Conservation (phyloP, 2,797 vertebrate genomes). For the Rhinogobio ventralis region DNA sequence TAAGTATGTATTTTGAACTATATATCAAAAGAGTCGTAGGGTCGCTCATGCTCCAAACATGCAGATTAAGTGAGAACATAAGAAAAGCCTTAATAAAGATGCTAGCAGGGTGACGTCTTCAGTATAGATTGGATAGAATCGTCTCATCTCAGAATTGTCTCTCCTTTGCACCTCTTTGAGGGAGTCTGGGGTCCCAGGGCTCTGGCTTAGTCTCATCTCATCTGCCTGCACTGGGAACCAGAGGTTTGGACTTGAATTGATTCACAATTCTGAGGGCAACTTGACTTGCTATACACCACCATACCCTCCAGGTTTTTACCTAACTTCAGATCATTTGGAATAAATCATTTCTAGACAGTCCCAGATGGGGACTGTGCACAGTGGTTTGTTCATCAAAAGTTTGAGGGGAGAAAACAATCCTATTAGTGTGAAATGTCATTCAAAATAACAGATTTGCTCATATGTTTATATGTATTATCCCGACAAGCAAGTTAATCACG, state of each 20-base stretch:
- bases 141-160: neutral
- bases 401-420: neutral
- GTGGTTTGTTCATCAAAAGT: neutral
- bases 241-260: conserved; percentile 11
- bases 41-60: neutral
- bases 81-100: neutral
- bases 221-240: conserved; percentile 28
- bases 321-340: conserved; percentile 4
- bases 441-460: neutral
- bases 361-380: neutral
- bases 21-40: neutral
- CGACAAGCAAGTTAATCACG: neutral
- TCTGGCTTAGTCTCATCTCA: neutral
- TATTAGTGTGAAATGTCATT: conserved; percentile 11
- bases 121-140: neutral
- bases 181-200: neutral
- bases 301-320: conserved; percentile 1
- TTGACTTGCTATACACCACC: neutral
- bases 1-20: neutral
- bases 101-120: neutral
- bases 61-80: neutral
- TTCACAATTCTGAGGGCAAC: neutral
- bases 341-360: neutral
- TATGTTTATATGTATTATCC: conserved; percentile 10
- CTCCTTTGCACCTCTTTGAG: conserved; percentile 9